Evolutionary conservation across 2,797 vertebrate species (phyloP), one percentile per base, ranked within the genome.

Genomic region (Macropodus opercularis): DNA sequence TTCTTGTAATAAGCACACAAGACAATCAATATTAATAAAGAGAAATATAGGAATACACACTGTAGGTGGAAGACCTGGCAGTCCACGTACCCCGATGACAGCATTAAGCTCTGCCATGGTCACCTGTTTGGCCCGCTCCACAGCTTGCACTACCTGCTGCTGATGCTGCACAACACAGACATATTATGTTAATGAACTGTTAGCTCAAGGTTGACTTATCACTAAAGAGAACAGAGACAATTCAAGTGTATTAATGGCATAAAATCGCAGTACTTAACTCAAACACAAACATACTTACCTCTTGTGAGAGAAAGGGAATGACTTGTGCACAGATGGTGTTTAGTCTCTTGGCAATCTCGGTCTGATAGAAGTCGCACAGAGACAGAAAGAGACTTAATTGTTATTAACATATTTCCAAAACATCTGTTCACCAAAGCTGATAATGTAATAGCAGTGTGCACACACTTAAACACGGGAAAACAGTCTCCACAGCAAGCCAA

Each of bases 291-390:
- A 88, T 89, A 94, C 94, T 95, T 96, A 98, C 96, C 95, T 98
- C 96, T 93, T 98, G 96, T 91, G 96, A 98, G 90, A 98, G 95
- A 94, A 98, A 98, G 75, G 96, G 96, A 93, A 98, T 97, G 94
- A 98, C 96, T 95, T 98, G 96, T 81, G 96, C 96, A 93, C 96
- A 97, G 93, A 98, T 98, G 78, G 96, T 97, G 90, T 98, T 98
- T 90, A 98, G 92, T 92, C 96, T 96, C 93, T 98, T 98, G 83
- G 96, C 96, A 65, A 98, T 98, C 93, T 98, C 96, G 65, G 96
- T 98, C 96, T 98, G 91, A 67, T 79, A 80, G 89, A 77, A 74
- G 51, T 75, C 62, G 72, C 47, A 64, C 58, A 40, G 34, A 83
- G 66, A 76, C 49, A 75, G 63, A 76, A 58, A 74, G 72, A 77